Evolutionary conservation across 92 coral and sea anemone species (phyloP), one percentile per base, ranked within the genome.

Genomic region (Epizoanthus fatuus): DNA sequence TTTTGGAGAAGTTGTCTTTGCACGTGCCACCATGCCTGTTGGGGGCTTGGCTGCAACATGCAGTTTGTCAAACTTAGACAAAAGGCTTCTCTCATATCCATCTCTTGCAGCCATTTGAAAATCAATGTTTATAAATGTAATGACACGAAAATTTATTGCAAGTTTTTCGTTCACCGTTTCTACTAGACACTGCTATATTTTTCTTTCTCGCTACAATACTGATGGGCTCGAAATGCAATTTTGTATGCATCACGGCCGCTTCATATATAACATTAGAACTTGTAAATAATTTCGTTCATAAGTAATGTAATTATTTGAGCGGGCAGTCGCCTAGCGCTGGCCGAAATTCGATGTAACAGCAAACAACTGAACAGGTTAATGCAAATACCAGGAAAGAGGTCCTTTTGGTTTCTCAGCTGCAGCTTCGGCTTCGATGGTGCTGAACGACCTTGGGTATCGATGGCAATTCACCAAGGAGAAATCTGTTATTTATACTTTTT

Each of bases 51-150:
- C 19, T 0, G 32, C 6, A 60, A 77, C 15, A 47, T 42, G 62
- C 19, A 77, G 82, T 4, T 77, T 77, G 42, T 62, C 82, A 77
- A 77, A 77, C 11, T 54, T 58, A 20, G 82, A 49, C 62, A 42
- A 32, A 44, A 77, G 68, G 15, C 32, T 22, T 22, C 68, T 42
- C 20, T 77, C 82, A 25, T 59, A 52, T 11, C 39, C 40, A 10
- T 77, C 64, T 20, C 82, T 77, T 19, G 82, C 14, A 42, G 82
- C 70, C 82, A 77, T 77, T 60, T 77, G 10, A 17, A 14, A 10
- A 58, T 77, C 55, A 6, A 59, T 39, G 58, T 40, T 6, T 35
- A 8, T 58, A 76, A 32, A 49, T 49, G 1, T 49, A n/a, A 19
- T 17, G 52, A 19, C 32, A 60, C 52, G 58, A 42, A 4, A 17